Evolutionary conservation across 1,140 invertebrate genomes (phyloP).

Genomic region (Mactra quadrangularis): DNA sequence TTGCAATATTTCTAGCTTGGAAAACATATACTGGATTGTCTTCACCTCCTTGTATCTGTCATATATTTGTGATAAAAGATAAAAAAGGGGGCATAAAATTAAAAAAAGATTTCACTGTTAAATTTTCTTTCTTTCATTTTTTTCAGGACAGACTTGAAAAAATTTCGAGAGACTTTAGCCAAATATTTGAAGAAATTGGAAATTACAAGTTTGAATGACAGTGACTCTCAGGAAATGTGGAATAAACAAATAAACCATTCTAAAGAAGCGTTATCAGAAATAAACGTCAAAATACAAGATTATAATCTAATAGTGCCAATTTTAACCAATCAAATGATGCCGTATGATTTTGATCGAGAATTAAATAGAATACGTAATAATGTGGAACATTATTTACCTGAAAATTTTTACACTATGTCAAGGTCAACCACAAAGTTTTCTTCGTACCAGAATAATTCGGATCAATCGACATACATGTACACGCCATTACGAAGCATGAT

Average conservation of each 20-base stretch:
- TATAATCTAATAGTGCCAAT: slow-evolving; percentile 54
- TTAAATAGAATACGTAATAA: slow-evolving; percentile 31
- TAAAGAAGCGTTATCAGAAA: slow-evolving; percentile 27
- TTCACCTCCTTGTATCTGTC: no score
- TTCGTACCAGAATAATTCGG: no score
- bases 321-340: slow-evolving; percentile 52
- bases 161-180: slow-evolving; percentile 49
- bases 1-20: no score
- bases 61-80: no score
- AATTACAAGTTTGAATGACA: background rate
- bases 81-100: no score
- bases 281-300: slow-evolving; percentile 32
- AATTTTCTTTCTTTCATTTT: no score
- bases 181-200: slow-evolving; percentile 20
- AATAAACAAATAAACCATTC: slow-evolving; percentile 17
- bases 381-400: slow-evolving; percentile 27
- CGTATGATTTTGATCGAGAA: slow-evolving; percentile 48
- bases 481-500: no score
- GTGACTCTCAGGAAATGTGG: background rate
- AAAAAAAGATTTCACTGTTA: no score
- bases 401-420: no score
- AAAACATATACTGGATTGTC: no score
- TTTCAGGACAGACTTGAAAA: slow-evolving; percentile 45
- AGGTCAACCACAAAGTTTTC: no score
- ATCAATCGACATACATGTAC: no score